Evolutionary conservation across 2,888 invertebrate species (phyloP), one percentile per base, ranked within the genome.

Genomic region (Ectemnius lituratus): DNA sequence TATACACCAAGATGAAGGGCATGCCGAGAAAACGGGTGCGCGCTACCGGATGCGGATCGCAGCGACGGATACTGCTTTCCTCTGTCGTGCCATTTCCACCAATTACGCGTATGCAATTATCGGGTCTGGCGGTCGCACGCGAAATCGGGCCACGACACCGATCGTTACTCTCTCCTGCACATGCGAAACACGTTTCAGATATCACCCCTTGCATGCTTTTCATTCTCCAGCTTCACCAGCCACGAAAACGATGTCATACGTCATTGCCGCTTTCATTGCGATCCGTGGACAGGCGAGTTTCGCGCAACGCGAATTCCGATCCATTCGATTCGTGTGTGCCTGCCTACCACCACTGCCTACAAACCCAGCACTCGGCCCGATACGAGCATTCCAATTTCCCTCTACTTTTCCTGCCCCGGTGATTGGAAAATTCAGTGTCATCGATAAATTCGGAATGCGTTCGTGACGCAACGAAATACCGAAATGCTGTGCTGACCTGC

Each of bases 41-140:
- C 67, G 46, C n/a, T 28, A 67, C 56, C 70, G 61, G 68, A 70
- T 75, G 68, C 62, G 66, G 68, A 70, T 70, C 62, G 58, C 60
- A 37, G 37, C 16, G 60, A 52, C 61, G 68, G 46, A 78, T 67
- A 76, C 60, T 56, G 66, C 68, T 73, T 70, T 75, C 59, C 65
- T 80, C 69, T 23, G 47, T 60, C 57, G 62, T 49, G 65, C 83
- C 76, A 86, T 86, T 84, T 86, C 81, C 81, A 80, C 81, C 86
- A 86, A 86, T 86, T 86, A 86, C 84, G 82, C 70, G 85, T 78
- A 83, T 86, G 86, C 85, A 85, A 86, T 85, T 86, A 86, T 86
- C 85, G 85, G 78, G 73, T 70, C 75, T 37, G 77, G 57, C 75
- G 75, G 76, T 46, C 76, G 62, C 37, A 37, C 6, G 11, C 66